phyloP scores from a whole-genome alignment of 2,888 invertebrate genomes.

The Macrosiphum euphorbiae region DNA sequence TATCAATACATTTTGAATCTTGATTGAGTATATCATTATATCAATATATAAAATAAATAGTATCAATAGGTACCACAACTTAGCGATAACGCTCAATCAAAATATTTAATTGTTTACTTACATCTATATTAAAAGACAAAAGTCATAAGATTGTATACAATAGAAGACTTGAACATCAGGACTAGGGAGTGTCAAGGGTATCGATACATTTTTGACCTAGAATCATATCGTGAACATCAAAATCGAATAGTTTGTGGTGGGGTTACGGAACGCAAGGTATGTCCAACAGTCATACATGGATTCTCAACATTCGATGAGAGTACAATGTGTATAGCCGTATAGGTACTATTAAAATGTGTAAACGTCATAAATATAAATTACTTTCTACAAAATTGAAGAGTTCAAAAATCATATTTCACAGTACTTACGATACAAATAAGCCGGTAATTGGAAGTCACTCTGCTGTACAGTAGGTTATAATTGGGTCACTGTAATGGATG shows the following conservation, averaged over 20 bases:
- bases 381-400: background rate
- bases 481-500: too few species aligned
- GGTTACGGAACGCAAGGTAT: slow-evolving; percentile 41
- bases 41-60: background rate
- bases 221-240: slow-evolving; percentile 21
- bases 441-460: too few species aligned
- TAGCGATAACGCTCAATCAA: background rate
- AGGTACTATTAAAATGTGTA: background rate
- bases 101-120: background rate
- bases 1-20: background rate
- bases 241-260: slow-evolving; percentile 12
- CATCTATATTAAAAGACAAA: background rate
- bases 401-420: background rate
- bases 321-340: too few species aligned
- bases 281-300: slow-evolving; percentile 26
- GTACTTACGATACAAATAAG: background rate
- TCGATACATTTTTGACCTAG: slow-evolving; percentile 42
- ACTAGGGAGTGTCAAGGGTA: background rate
- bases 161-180: background rate
- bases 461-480: too few species aligned
- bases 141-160: background rate
- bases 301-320: slow-evolving; percentile 33
- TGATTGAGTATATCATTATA: background rate
- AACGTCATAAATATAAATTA: background rate
- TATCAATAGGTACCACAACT: background rate